These are phyloP conservation scores for Aphidoletes aphidimyza DNA, from an alignment of 2,888 invertebrate species.

Conservation along the genomic window DNA sequence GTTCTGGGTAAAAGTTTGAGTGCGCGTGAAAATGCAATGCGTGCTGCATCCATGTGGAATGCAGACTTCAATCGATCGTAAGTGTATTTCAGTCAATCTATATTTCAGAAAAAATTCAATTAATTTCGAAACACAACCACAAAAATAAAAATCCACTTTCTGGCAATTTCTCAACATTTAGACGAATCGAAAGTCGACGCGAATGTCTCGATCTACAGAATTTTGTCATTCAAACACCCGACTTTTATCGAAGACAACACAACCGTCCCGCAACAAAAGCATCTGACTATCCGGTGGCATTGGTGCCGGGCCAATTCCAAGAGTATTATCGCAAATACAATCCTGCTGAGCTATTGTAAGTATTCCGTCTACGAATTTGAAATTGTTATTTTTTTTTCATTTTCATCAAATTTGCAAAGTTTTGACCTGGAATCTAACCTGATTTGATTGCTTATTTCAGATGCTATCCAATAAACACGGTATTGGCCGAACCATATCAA, in stretches of 20 bases:
- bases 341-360: conserved; percentile 79
- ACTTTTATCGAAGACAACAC: conserved; percentile 66
- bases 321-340: conserved; percentile 85
- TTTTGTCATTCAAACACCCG: conserved; percentile 83
- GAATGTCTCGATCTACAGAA: conserved; percentile 94
- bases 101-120: not conserved
- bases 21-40: conserved; percentile 80
- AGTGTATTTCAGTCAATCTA: too few relatives aligned
- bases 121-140: not conserved
- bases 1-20: conserved; percentile 68
- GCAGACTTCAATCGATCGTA: conserved; percentile 78
- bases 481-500: conserved; percentile 68
- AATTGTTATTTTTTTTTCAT: too few relatives aligned
- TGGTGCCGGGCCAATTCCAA: conserved; percentile 96
- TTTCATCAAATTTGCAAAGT: too few relatives aligned
- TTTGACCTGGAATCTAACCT: not conserved
- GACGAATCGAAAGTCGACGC: conserved; percentile 77
- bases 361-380: conserved; percentile 55
- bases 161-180: not conserved
- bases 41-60: conserved; percentile 91
- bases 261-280: conserved; percentile 64
- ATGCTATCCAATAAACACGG: conserved; percentile 93
- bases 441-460: conserved; percentile 65
- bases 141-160: not conserved
- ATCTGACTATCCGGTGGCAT: conserved; percentile 86